Evolutionary conservation across 2,888 invertebrate species (phyloP), one percentile per base, ranked within the genome.

Genomic region (Meloe dianella): DNA sequence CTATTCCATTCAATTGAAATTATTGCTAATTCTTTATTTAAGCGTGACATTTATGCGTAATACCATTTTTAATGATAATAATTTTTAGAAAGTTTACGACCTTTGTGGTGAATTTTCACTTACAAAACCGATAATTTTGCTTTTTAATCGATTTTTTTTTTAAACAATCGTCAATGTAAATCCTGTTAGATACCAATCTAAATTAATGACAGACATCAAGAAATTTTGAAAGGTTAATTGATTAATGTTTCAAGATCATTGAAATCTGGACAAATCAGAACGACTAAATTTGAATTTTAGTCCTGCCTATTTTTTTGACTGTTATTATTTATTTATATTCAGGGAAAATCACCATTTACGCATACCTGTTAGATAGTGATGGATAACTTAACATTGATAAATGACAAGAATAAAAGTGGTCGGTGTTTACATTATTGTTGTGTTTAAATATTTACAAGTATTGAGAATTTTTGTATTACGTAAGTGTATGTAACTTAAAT

Each of bases 291-390:
- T 7, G 41, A 10, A 41, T 41, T 41, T 20, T 1, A 47, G 47
- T 47, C 10, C n/a, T 2, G 47, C n/a, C n/a, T n/a, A n/a, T n/a
- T n/a, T 47, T 47, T 47, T 20, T 47, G 20, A 47, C n/a, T n/a
- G n/a, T n/a, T n/a, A n/a, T n/a, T n/a, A n/a, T n/a, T 47, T 8
- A 47, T 47, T 47, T 47, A 47, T 47, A 47, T 47, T 47, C 47
- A 47, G 3, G 10, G 10, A 47, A 47, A 47, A 22, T 47, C 7
- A 47, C 47, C 20, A 9, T 47, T 47, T 47, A 47, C 47, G 10
- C 47, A 20, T 20, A 10, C 20, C 20, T 20, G 20, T 8, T 47
- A 3, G 8, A 47, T 47, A 20, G 20, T 47, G 20, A 47, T 20
- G 4, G 20, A 47, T 20, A 20, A 47, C 20, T 47, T 22, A 10